Base-by-base conservation (phyloP, 2,113 vertebrate genomes). In the Tamias sibiricus region DNA sequence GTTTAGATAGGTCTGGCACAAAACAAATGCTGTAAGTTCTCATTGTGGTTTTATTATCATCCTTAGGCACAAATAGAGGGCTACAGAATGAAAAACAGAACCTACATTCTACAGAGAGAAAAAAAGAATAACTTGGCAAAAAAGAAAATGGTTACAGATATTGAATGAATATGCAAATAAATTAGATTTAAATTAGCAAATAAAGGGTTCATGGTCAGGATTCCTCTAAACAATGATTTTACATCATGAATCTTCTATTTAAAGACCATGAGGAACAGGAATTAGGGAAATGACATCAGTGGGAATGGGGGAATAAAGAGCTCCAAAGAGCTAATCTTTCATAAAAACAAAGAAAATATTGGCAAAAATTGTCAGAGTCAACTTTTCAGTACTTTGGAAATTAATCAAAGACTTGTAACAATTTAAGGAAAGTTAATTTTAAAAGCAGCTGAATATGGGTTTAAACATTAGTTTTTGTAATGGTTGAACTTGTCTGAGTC, bases 1-100 rank as follows among this genome's bases (percentile, higher is more conserved):
- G 9, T 79, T 79, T 85, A 57, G 20, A 74, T 2, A 68, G 59
- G 19, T 6, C 24, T 76, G 32, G 37, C 13, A 81, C 2, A 76
- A 85, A 91, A 20, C 13, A 90, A 81, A 82, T 84, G 57, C 37
- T 77, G 0, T 68, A 81, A 77, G 2, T 87, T 81, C 32, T 87
- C 84, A 19, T 40, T 87, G 40, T 85, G 35, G 6, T 75, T 49
- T 49, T 94, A 12, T 90, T 94, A 52, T 87, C 42, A 71, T 81
- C 72, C 22, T 94, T 90, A 47, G 28, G n/a, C 57, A 17, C 32
- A 76, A 14, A 2, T 52, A 6, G 10, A 96, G 17, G 3, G 4
- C 10, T 71, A 8, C 6, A 42, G 92, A 75, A 6, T 84, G 37
- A 92, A 64, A 97, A 52, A 47, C 14, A n/a, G 95, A 95, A 94